These are phyloP conservation scores for Oncorhynchus nerka DNA, from an alignment of 2,113 vertebrate genomes.

Conservation along the genomic window DNA sequence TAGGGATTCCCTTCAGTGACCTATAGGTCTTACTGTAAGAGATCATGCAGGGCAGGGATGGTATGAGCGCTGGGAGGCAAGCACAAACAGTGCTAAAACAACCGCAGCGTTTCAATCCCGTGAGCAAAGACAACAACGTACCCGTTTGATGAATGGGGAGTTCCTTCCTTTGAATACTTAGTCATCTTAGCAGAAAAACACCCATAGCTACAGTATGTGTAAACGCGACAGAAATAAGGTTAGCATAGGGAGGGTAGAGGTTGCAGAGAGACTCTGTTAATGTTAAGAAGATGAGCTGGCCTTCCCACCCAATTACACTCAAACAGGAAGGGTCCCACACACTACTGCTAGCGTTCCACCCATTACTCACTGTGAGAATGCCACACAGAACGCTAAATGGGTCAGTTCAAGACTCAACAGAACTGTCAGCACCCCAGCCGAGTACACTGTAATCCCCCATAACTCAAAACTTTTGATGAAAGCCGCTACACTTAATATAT, in stretches of 20 bases:
- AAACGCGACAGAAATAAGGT: neutral
- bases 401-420: too few relatives aligned
- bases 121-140: constrained; percentile 68
- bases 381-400: neutral
- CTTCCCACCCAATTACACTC: neutral
- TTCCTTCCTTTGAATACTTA: constrained; percentile 63
- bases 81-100: constrained; percentile 58
- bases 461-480: too few relatives aligned
- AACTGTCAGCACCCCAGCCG: too few relatives aligned
- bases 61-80: constrained; percentile 54
- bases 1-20: constrained; percentile 40
- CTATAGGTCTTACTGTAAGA: constrained; percentile 36
- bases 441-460: too few relatives aligned
- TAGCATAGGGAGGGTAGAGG: neutral
- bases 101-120: constrained; percentile 30
- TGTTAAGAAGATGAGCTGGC: neutral
- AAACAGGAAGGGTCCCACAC: neutral
- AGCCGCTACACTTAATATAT: too few relatives aligned
- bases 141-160: constrained; percentile 69
- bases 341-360: neutral
- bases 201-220: neutral
- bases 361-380: neutral
- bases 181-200: constrained; percentile 49
- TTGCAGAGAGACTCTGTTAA: neutral
- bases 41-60: constrained; percentile 38